Base-by-base conservation (phyloP, 2,113 vertebrate genomes). In the Regulus satrapa region DNA sequence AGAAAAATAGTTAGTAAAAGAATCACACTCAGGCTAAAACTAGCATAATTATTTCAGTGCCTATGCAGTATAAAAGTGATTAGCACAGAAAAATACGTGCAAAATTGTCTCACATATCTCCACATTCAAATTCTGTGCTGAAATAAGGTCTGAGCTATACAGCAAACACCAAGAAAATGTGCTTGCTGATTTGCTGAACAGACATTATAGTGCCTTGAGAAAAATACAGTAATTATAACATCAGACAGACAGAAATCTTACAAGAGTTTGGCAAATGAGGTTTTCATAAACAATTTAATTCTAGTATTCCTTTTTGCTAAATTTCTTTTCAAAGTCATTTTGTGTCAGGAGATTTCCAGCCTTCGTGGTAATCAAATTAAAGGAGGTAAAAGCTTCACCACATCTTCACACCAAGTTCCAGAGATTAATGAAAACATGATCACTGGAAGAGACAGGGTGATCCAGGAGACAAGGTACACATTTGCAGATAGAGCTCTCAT, bases 141-240 rank as follows among this genome's bases (percentile, higher is more conserved):
- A 84, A 94, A 79, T 63, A 63, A 51, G 9, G 49, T 31, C 72
- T 41, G 16, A 79, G 40, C 15, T 51, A 41, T 41, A 55, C 28
- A 80, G 12, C 13, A 54, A 89, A 64, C 61, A 67, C 12, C 19
- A 88, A 38, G 5, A 88, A 86, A 73, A 62, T 2, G 1, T 23
- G 14, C 10, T 41, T 36, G 31, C 28, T 64, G 8, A 36, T 83
- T 64, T 84, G 23, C 77, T 77, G n/a, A 84, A 59, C 10, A 41
- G 0, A 0, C 10, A 80, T 69, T 45, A 48, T 16, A 29, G 14
- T 0, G 0, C 59, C 16, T 5, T 32, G 34, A 87, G 40, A 9
- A 80, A 79, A 68, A 76, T 21, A 12, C 1, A 43, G 13, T 56
- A 56, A 23, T 56, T 58, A 56, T 11, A 89, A 23, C 19, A 74